These are phyloP conservation scores for Acleris sparsana DNA, from an alignment of 2,888 invertebrate genomes.

Conservation along the genomic window DNA sequence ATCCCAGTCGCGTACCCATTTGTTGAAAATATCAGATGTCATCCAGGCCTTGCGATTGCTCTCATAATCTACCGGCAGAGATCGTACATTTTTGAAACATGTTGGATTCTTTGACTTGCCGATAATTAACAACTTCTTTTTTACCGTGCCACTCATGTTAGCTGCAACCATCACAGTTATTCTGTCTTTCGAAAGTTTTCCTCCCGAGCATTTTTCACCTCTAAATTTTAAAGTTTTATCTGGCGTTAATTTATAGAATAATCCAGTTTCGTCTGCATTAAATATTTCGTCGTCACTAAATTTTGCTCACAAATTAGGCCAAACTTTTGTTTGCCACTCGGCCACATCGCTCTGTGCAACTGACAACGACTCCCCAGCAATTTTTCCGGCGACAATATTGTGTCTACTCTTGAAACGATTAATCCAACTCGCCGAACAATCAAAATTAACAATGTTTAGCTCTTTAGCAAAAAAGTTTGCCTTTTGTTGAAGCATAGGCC, in stretches of 20 bases:
- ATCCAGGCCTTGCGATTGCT: no score
- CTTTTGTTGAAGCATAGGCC: conserved; percentile 10
- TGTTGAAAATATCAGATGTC: no score
- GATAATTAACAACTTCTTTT: no score
- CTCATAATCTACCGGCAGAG: no score
- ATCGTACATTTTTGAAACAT: no score
- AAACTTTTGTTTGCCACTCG: background rate
- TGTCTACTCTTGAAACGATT: conserved; percentile 41
- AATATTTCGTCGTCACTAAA: no score
- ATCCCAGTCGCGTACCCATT: no score
- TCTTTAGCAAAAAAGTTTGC: conserved; percentile 38
- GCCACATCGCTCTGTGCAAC: background rate
- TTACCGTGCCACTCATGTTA: conserved; percentile 50
- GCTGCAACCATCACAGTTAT: conserved; percentile 51
- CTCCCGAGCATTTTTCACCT: conserved; percentile 49
- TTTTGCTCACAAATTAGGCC: no score
- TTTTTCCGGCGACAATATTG: conserved; percentile 40
- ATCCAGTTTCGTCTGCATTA: no score
- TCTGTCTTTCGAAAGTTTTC: conserved; percentile 48
- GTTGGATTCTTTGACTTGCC: no score
- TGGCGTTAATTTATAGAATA: no score
- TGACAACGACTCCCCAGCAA: conserved; percentile 24
- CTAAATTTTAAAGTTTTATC: conserved; percentile 48
- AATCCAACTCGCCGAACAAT: conserved; percentile 40
- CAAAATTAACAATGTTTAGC: conserved; percentile 39